Evolutionary conservation across 1,140 invertebrate species (phyloP), one percentile per base, ranked within the genome.

Genomic region (Sycobia sp.): DNA sequence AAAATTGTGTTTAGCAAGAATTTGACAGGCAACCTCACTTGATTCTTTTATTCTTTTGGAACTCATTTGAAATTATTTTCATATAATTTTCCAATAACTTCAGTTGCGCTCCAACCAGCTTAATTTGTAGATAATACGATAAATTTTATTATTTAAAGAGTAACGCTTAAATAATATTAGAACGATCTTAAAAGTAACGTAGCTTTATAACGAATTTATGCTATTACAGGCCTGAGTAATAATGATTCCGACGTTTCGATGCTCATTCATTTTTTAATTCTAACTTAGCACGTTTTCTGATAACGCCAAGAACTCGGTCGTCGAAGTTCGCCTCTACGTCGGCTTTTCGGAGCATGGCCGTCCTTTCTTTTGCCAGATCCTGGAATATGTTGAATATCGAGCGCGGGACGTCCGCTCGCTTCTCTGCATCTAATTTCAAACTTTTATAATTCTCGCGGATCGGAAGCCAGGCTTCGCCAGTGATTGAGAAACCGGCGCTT

Each of bases 331-430:
- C 63, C 18, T 71, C 53, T 0, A 82, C 69, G 0, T 66, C 67
- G 16, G 84, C 86, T 4, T 67, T 39, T 0, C 68, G 63, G 5
- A 87, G 58, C 0, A 83, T 69, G 0, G 71, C 66, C 7, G 58
- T 62, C 34, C 75, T 81, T 14, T 85, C 76, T 23, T 70, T 67
- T 0, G 75, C 67, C 4, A 87, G 57, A 1, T 70, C 64, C 36
- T 84, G 81, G 66, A 85, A 88, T 2, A 87, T 73, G 23, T 78
- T 75, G 22, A 84, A 86, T 50, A 85, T 84, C 23, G 84, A 86
- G n/a, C n/a, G n/a, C n/a, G n/a, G n/a, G 4, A 67, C 51, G 0
- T 29, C 14, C 0, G 67, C 61, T 2, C 3, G n/a, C 58, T 77
- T 82, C 66, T 87, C 76, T 0, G 55, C 50, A 11, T 69, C 68